A percentile compares a stretch with the other conserved stretches of the same genome.
Conservation (phyloP, 2,113 vertebrate genomes). For the Plecturocebus donacophilus region DNA sequence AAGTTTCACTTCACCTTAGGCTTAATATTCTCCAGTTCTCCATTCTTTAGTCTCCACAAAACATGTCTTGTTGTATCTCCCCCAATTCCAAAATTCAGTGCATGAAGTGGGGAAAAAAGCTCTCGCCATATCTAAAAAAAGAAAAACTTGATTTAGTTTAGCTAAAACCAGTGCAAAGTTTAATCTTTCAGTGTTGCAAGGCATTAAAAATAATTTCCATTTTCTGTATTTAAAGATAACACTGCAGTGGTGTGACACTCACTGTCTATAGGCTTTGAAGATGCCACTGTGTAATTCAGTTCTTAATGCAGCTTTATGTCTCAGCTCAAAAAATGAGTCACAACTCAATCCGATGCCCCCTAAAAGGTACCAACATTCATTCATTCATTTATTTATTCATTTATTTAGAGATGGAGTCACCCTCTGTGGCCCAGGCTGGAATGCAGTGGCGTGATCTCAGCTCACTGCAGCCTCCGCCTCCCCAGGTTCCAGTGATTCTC, state of each 20-base stretch:
- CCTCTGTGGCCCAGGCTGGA: no score
- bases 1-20: constrained; percentile 89
- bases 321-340: neutral
- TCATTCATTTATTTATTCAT: no score
- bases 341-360: neutral
- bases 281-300: neutral
- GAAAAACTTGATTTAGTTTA: constrained; percentile 79
- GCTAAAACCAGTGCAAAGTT: neutral
- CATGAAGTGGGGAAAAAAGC: constrained; percentile 97
- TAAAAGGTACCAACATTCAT: neutral
- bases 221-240: neutral
- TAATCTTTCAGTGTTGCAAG: neutral
- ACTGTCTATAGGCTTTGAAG: neutral
- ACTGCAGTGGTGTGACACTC: neutral
- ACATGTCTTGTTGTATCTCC: constrained; percentile 97
- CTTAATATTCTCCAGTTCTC: constrained; percentile 97
- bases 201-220: neutral
- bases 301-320: neutral
- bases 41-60: constrained; percentile 97
- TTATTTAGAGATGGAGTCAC: no score
- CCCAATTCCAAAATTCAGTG: constrained; percentile 96
- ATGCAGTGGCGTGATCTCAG: no score
- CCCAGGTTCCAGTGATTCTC: no score
- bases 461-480: no score
- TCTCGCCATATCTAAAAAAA: constrained; percentile 94